These are phyloP conservation scores for Ischnus inquisitorius DNA, from an alignment of 2,888 invertebrate species.

Conservation along the genomic window DNA sequence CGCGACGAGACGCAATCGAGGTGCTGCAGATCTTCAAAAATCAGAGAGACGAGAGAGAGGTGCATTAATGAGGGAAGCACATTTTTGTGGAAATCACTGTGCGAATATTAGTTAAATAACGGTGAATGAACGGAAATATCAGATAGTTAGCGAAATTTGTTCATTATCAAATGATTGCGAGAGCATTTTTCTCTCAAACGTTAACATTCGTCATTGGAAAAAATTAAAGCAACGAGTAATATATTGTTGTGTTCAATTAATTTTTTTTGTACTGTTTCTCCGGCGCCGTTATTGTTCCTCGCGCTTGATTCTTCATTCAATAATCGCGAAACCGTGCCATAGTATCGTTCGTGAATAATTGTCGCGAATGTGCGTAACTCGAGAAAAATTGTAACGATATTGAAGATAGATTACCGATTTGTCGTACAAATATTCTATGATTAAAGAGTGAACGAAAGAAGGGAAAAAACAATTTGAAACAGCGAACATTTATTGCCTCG, in stretches of 20 bases:
- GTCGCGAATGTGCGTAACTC: conserved; percentile 46
- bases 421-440: conserved; percentile 22
- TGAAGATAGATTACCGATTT: conserved; percentile 31
- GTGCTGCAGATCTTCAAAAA: conserved; percentile 7
- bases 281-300: conserved; percentile 16
- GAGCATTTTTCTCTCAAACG: conserved; percentile 8
- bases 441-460: conserved; percentile 23
- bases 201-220: conserved; percentile 43
- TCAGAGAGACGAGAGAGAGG: conserved; percentile 11
- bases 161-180: conserved; percentile 22
- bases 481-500: conserved; percentile 74
- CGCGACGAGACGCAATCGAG: neutral
- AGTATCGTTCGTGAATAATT: conserved; percentile 65
- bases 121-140: no score
- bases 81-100: conserved; percentile 39
- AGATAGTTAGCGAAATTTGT: conserved; percentile 62
- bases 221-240: neutral
- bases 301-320: neutral
- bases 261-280: conserved; percentile 45
- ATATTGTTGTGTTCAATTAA: neutral
- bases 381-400: conserved; percentile 28
- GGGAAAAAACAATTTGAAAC: conserved; percentile 24
- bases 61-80: neutral
- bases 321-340: conserved; percentile 71
- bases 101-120: conserved; percentile 38